Conservation (phyloP, 2,888 invertebrate genomes). For the Baccha elongata region DNA sequence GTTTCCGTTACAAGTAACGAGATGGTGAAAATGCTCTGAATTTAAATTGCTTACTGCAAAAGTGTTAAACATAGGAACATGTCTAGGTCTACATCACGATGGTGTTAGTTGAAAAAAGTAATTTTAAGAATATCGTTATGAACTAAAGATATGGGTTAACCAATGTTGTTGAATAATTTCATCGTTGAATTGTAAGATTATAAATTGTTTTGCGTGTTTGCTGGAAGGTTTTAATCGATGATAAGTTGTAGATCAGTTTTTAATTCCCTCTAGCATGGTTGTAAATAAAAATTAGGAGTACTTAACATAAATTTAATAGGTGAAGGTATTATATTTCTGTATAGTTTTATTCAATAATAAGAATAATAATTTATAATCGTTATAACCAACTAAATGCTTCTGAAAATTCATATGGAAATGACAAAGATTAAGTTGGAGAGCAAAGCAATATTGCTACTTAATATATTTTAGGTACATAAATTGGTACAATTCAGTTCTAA, state of each 20-base stretch:
- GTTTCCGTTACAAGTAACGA: constrained; percentile 64
- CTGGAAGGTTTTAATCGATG: constrained; percentile 39
- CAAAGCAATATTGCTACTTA: too few relatives aligned
- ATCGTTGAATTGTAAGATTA: constrained; percentile 27
- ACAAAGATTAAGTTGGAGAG: too few relatives aligned
- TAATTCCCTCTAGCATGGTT: neutral
- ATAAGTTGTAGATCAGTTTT: constrained; percentile 20
- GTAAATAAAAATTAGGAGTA: too few relatives aligned
- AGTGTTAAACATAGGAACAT: constrained; percentile 28
- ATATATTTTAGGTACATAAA: too few relatives aligned
- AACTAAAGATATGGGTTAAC: constrained; percentile 50
- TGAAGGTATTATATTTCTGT: too few relatives aligned
- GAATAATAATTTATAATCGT: too few relatives aligned
- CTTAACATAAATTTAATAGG: too few relatives aligned
- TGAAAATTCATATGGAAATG: too few relatives aligned
- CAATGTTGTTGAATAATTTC: constrained; percentile 4
- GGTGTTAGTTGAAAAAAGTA: constrained; percentile 24
- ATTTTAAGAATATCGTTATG: constrained; percentile 22
- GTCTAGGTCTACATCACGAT: neutral
- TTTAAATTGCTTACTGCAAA: constrained; percentile 58
- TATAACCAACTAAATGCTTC: too few relatives aligned
- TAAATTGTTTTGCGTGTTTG: constrained; percentile 42
- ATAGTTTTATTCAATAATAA: too few relatives aligned
- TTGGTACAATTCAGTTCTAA: too few relatives aligned
- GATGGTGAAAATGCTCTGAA: constrained; percentile 67